Evolutionary conservation across 2,888 invertebrate genomes (phyloP), one percentile per base, ranked within the genome.

Genomic region (Halictus ligatus): DNA sequence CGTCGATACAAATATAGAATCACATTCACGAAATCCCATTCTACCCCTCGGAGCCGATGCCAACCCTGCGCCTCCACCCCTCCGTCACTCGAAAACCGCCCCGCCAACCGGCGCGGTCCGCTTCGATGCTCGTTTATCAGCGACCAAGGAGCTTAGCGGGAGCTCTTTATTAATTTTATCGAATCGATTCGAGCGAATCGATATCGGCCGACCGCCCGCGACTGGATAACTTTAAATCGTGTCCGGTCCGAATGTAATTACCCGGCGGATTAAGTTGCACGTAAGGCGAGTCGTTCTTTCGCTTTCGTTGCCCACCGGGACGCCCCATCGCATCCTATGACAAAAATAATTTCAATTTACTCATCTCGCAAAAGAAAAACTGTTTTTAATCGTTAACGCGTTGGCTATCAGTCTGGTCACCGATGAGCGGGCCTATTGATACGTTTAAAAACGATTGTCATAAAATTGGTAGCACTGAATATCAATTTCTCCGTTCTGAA

Each of bases 121-220:
- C 78, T 80, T 85, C 82, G 76, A 74, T 86, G 83, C 86, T 87
- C 89, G 90, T 87, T 91, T 90, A 87, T 88, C 91, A 84, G 83
- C 80, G 84, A 80, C 76, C 92, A 89, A 93, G 91, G 83, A 92
- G 93, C 92, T 94, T 92, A 92, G 80, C 89, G 78, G 89, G 83
- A 88, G 91, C 91, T 91, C 91, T 92, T 93, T 92, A 93, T 94
- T 93, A 93, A 93, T 92, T 94, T 93, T 92, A 93, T 94, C 91
- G 92, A 90, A 89, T 84, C 84, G 92, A 91, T 92, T 91, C 91
- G 88, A 84, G 8, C 84, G 89, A 89, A 91, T 91, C 89, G 90
- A 90, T 89, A 88, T 88, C 80, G 88, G 81, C 88, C 84, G 86
- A 84, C 86, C 84, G 82, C 77, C 29, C 67, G 80, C 67, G 80